Evolutionary conservation across 2,113 vertebrate genomes (phyloP).

Genomic region (Euleptes europaea): DNA sequence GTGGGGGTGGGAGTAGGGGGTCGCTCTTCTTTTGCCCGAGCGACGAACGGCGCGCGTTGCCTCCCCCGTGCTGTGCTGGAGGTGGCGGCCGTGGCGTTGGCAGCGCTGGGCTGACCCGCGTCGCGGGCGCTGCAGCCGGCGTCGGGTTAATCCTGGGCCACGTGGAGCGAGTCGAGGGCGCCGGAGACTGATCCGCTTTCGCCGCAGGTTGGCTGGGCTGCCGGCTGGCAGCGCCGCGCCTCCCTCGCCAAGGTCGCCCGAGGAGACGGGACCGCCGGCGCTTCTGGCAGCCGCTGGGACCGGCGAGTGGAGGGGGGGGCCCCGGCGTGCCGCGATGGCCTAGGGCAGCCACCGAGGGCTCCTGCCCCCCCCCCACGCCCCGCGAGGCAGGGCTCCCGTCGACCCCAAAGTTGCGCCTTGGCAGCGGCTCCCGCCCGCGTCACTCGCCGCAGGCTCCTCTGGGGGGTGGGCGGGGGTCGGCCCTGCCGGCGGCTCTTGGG

Average conservation of each 20-base stretch:
- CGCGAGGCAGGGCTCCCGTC: neutral
- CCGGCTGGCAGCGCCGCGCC: too few species aligned
- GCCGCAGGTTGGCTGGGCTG: too few species aligned
- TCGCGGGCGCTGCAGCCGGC: neutral
- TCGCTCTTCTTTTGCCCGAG: neutral
- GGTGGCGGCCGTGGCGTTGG: too few species aligned
- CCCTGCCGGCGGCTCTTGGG: neutral
- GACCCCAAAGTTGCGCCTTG: neutral
- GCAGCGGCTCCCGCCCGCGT: neutral
- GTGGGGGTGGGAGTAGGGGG: too few species aligned
- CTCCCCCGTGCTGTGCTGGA: neutral
- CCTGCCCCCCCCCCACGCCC: too few species aligned
- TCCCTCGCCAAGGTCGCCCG: too few species aligned
- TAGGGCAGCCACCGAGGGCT: neutral
- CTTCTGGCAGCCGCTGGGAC: too few species aligned
- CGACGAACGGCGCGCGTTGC: neutral
- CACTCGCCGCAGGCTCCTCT: neutral
- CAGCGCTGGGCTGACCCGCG: neutral
- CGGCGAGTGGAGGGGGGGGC: too few species aligned
- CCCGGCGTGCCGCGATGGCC: neutral
- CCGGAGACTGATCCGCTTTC: too few species aligned
- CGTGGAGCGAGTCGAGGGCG: too few species aligned
- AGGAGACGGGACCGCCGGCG: too few species aligned
- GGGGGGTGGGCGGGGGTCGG: neutral
- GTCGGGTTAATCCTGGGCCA: too few species aligned